phyloP scores from a whole-genome alignment of 2,113 vertebrate genomes.

The Oryzias javanicus region DNA sequence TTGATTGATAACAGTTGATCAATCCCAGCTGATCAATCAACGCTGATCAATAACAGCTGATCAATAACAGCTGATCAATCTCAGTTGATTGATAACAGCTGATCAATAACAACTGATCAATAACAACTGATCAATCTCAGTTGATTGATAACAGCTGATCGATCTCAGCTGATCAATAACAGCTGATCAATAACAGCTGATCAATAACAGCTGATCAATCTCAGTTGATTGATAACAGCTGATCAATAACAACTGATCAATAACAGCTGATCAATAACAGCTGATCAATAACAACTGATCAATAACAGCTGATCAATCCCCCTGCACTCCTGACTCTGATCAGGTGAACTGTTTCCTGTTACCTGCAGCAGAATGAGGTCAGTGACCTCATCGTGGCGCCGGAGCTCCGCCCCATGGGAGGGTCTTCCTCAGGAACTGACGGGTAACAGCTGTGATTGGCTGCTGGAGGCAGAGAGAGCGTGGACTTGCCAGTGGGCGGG shows the following conservation, averaged over 20 bases:
- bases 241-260: too few relatives aligned
- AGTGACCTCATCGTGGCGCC: slow-evolving; percentile 44
- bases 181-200: too few relatives aligned
- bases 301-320: not conserved
- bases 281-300: not conserved
- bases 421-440: slow-evolving; percentile 12
- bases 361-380: slow-evolving; percentile 54
- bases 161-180: not conserved
- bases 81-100: too few relatives aligned
- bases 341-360: slow-evolving; percentile 8
- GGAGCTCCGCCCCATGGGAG: slow-evolving; percentile 8
- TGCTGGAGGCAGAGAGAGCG: not conserved
- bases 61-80: too few relatives aligned
- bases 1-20: too few relatives aligned
- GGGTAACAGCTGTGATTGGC: slow-evolving; percentile 10
- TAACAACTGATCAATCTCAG: too few relatives aligned
- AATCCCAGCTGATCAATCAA: too few relatives aligned
- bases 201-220: too few relatives aligned
- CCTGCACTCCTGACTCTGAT: not conserved
- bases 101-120: too few relatives aligned
- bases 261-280: too few relatives aligned
- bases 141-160: not conserved
- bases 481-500: not conserved
- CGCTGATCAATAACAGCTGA: too few relatives aligned
- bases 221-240: too few relatives aligned